A percentile compares a stretch with the other conserved stretches of the same genome.
Conservation (phyloP, 2,797 vertebrate genomes). For the Macropodus opercularis region DNA sequence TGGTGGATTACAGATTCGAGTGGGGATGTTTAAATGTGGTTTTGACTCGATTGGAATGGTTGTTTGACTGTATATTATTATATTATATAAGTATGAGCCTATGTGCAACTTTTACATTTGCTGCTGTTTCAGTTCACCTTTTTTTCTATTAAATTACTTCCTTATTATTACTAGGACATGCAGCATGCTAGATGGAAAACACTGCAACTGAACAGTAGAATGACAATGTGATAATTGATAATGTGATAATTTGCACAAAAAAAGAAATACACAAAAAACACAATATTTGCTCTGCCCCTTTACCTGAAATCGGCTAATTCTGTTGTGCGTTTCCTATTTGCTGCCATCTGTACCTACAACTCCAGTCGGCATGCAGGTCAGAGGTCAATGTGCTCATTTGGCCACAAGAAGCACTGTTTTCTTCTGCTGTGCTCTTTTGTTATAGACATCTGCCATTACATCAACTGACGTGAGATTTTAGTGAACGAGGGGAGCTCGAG, state of each 20-base stretch:
- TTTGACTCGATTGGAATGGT: constrained; percentile 13
- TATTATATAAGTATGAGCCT: neutral
- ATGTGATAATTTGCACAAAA: no score
- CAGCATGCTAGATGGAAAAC: neutral
- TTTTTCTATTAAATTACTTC: constrained; percentile 10
- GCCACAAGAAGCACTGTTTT: no score
- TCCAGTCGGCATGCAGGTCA: no score
- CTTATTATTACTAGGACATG: constrained; percentile 1
- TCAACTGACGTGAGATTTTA: no score
- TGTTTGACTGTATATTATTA: constrained; percentile 18
- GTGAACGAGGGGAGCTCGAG: neutral
- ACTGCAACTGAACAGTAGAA: constrained; percentile 4
- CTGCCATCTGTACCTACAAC: no score
- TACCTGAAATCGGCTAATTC: no score
- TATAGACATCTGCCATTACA: no score
- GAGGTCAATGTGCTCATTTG: neutral
- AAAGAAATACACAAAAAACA: no score
- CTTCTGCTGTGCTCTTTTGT: no score
- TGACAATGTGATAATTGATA: no score
- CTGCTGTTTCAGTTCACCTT: constrained; percentile 6
- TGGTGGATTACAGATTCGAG: constrained; percentile 50
- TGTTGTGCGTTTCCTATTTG: no score
- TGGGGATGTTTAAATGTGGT: constrained; percentile 24
- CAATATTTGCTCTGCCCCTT: neutral
- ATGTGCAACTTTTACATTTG: neutral